A percentile compares a stretch with the other conserved stretches of the same genome.
phyloP scores from a whole-genome alignment of 2,113 vertebrate genomes.

The Forbesichthys agassizii region DNA sequence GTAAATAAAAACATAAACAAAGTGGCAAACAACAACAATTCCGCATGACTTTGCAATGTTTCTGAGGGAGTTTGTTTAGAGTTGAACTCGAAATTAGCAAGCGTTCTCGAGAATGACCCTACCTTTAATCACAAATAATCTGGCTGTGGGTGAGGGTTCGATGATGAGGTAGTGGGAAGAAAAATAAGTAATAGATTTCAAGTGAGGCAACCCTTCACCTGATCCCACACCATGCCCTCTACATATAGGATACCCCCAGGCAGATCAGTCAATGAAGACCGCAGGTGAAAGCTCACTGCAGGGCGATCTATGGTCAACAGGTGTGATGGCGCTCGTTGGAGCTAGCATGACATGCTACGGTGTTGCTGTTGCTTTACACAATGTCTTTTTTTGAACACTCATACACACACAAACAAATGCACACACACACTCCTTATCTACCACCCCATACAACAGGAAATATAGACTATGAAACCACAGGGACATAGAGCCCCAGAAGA shows the following conservation, averaged over 20 bases:
- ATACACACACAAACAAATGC: too few relatives aligned
- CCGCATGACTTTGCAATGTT: too few relatives aligned
- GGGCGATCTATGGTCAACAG: slow-evolving; percentile 32
- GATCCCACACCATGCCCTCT: slow-evolving; percentile 24
- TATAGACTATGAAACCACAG: neutral
- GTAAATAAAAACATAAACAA: too few relatives aligned
- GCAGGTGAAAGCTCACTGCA: slow-evolving; percentile 31
- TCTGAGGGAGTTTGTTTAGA: too few relatives aligned
- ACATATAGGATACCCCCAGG: neutral
- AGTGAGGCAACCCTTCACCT: neutral
- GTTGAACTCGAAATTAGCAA: too few relatives aligned
- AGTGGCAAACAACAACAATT: too few relatives aligned
- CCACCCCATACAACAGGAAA: neutral
- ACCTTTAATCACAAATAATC: too few relatives aligned
- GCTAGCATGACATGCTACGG: slow-evolving; percentile 24
- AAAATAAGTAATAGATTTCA: neutral
- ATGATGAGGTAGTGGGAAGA: neutral
- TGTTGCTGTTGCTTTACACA: neutral
- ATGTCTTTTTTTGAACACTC: neutral
- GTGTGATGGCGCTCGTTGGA: slow-evolving; percentile 34
- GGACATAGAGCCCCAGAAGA: neutral
- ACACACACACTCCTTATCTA: too few relatives aligned
- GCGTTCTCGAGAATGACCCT: neutral
- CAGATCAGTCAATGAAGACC: slow-evolving; percentile 28
- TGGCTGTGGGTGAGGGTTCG: slow-evolving; percentile 1